Conservation (phyloP, 2,888 invertebrate species). For the Tinea semifulvella region DNA sequence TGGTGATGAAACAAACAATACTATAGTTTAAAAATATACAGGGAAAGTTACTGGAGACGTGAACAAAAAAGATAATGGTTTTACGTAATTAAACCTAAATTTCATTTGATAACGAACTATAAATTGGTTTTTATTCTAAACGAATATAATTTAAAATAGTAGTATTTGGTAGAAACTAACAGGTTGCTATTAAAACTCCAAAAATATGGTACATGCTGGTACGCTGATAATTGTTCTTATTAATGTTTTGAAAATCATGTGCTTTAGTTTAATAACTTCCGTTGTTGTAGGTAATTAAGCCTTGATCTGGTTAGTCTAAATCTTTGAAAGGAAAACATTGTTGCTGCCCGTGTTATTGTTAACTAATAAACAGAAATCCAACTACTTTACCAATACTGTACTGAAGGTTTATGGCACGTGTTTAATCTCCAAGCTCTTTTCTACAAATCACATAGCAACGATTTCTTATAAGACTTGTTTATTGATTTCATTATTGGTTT, state of each 20-base stretch:
- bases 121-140: too few relatives aligned
- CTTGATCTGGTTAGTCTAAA: neutral
- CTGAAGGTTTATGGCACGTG: too few relatives aligned
- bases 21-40: neutral
- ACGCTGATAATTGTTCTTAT: too few relatives aligned
- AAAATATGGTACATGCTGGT: too few relatives aligned
- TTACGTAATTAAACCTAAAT: neutral
- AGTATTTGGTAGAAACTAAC: too few relatives aligned
- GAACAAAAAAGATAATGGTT: constrained; percentile 1
- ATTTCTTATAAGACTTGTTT: neutral
- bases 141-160: too few relatives aligned
- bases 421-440: too few relatives aligned
- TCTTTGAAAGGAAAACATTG: neutral
- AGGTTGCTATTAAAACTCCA: too few relatives aligned
- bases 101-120: too few relatives aligned
- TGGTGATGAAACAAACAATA: neutral
- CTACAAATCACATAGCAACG: constrained; percentile 1
- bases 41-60: constrained; percentile 8
- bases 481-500: constrained; percentile 6
- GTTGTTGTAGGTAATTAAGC: neutral
- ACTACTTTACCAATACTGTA: too few relatives aligned
- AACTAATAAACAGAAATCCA: neutral
- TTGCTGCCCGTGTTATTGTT: neutral
- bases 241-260: too few relatives aligned
- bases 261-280: too few relatives aligned